Evolutionary conservation across 1,140 invertebrate genomes (phyloP).

Genomic region (Drosophila ananassae): DNA sequence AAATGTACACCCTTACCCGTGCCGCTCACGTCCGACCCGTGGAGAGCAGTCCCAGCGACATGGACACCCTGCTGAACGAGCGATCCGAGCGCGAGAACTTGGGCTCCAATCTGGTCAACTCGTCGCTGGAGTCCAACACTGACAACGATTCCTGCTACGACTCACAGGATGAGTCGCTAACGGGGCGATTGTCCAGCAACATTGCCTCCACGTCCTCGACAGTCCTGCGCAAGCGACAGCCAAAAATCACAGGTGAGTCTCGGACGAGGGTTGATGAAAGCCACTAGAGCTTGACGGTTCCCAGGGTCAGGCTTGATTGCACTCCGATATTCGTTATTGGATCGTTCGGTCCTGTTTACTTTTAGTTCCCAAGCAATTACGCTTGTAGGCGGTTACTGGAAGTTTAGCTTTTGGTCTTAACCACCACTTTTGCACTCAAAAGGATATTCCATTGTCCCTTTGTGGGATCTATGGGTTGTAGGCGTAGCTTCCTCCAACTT

Average conservation of each 20-base stretch:
- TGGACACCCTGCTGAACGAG: conserved; percentile 71
- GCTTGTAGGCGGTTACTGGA: not conserved
- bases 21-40: conserved; percentile 75
- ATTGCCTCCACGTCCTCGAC: conserved; percentile 24
- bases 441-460: not conserved
- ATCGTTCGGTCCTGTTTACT: conserved; percentile 30
- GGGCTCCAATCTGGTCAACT: conserved; percentile 39
- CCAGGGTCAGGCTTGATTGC: conserved; percentile 70
- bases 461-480: conserved; percentile 16
- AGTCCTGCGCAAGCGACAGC: conserved; percentile 70
- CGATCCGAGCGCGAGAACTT: conserved; percentile 78
- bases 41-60: conserved; percentile 39
- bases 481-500: conserved; percentile 41
- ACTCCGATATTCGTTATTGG: conserved; percentile 40
- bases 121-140: conserved; percentile 63
- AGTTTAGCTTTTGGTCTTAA: not conserved
- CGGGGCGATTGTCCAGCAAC: conserved; percentile 51
- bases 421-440: not conserved
- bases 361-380: conserved; percentile 13
- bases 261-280: conserved; percentile 11
- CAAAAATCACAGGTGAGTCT: conserved; percentile 83
- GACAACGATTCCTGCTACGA: conserved; percentile 74
- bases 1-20: conserved; percentile 80
- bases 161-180: conserved; percentile 63
- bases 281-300: conserved; percentile 49